Base-by-base conservation (phyloP, 1,140 invertebrate genomes). In the Triops longicaudatus region DNA sequence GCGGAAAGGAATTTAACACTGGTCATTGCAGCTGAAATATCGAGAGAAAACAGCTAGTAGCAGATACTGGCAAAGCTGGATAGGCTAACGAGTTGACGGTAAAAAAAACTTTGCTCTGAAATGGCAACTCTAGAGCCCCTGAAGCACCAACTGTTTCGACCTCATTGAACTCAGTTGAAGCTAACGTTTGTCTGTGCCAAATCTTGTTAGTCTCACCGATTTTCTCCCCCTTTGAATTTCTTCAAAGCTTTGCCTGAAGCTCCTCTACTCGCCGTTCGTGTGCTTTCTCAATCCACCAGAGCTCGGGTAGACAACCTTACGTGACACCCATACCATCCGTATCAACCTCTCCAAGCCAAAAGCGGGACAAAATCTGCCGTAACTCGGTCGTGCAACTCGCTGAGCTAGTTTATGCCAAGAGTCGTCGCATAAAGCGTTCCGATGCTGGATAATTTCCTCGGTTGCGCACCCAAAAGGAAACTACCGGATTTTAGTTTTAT, bases 101-200 rank as follows among this genome's bases (percentile, higher is more conserved):
- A 10, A 63, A 22, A 63, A 22, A 17, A 63, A 14, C 17, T 63
- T 17, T 63, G 50, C 50, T 17, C 50, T 63, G 14, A 22, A 63
- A 63, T n/a, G 50, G 10, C 50, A 63, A 63, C 22, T 22, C 50
- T 63, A 6, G 22, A 63, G 50, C 17, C 50, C 50, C n/a, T 63
- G 50, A 6, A 63, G 50, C 50, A 22, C n/a, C 50, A 63, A 63
- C 50, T 63, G 50, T 63, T 63, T 63, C 50, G 22, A 63, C 50
- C 50, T 63, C 50, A 63, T 63, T 63, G 50, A 63, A 63, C 50
- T 63, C 50, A 22, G 50, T 63, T 63, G 50, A 63, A 63, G 14
- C 5, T 63, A 63, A 63, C 50, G 50, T 63, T 63, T 63, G 50
- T 63, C 50, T 63, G 50, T 63, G 50, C 50, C 50, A 63, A 63